Conservation (phyloP, 2,113 vertebrate species). For the Buteo buteo region DNA sequence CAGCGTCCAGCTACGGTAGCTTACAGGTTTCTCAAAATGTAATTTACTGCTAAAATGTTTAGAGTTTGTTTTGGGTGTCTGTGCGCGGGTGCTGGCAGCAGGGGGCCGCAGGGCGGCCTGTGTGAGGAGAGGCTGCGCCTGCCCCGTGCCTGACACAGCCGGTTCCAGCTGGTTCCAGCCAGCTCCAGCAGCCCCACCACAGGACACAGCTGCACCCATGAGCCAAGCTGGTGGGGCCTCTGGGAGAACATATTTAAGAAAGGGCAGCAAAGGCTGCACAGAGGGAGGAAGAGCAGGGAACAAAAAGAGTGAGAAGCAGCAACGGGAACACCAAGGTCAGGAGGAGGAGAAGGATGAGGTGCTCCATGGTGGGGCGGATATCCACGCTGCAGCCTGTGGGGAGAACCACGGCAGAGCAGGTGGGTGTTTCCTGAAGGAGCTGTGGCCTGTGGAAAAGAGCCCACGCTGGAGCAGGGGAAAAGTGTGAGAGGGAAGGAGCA, state of each 20-base stretch:
- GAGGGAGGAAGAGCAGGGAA: background rate
- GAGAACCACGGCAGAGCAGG: background rate
- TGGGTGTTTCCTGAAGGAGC: background rate
- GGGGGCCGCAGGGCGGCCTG: background rate
- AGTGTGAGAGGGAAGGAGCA: background rate
- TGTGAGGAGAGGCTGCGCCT: background rate
- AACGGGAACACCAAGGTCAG: background rate
- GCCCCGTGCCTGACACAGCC: rapidly evolving
- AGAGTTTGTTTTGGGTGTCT: background rate
- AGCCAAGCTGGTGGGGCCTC: background rate
- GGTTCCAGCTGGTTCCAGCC: background rate
- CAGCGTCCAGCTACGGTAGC: background rate
- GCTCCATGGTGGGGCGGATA: background rate
- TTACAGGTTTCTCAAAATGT: background rate
- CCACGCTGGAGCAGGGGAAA: background rate
- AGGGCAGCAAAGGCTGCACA: background rate
- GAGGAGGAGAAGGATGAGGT: background rate
- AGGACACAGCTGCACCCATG: background rate
- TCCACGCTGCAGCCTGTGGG: background rate
- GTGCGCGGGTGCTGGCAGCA: rapidly evolving
- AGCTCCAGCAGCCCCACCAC: background rate
- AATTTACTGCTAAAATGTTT: background rate
- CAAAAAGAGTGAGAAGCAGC: background rate
- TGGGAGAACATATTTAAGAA: background rate
- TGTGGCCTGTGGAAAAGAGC: background rate